These are phyloP conservation scores for Sterna hirundo DNA, from an alignment of 2,113 vertebrate genomes.

Conservation along the genomic window DNA sequence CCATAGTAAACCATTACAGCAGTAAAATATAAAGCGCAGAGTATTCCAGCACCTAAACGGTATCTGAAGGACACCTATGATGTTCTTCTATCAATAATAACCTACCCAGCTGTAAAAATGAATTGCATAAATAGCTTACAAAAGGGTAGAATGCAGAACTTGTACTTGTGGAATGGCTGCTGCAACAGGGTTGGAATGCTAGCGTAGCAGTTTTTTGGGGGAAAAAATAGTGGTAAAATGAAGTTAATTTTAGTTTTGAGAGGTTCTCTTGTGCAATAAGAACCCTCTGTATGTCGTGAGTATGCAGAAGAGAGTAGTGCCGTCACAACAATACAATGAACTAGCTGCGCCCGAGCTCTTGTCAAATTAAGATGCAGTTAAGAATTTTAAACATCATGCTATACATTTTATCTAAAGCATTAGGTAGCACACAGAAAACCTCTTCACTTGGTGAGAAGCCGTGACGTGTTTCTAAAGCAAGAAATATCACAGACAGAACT, in stretches of 20 bases:
- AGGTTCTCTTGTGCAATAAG: neutral
- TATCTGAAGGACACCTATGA: neutral
- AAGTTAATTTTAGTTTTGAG: neutral
- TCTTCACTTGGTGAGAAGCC: neutral
- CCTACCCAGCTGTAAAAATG: neutral
- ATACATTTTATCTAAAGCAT: neutral
- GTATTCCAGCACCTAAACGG: neutral
- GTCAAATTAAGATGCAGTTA: neutral
- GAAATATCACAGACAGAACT: neutral
- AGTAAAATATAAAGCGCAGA: neutral
- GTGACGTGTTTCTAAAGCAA: neutral
- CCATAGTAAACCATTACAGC: neutral
- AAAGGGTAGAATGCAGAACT: neutral
- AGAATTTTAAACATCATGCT: neutral
- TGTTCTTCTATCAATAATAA: neutral
- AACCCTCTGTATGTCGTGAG: neutral
- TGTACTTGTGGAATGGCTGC: neutral
- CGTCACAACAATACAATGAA: neutral
- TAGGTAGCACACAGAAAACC: neutral
- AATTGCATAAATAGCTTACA: neutral
- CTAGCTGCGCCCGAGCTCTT: neutral
- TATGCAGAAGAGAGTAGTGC: neutral
- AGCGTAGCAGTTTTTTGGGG: accelerated
- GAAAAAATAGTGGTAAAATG: neutral
- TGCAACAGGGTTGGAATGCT: neutral